Evolutionary conservation across 2,113 vertebrate genomes (phyloP).

Genomic region (Onychostoma macrolepis): DNA sequence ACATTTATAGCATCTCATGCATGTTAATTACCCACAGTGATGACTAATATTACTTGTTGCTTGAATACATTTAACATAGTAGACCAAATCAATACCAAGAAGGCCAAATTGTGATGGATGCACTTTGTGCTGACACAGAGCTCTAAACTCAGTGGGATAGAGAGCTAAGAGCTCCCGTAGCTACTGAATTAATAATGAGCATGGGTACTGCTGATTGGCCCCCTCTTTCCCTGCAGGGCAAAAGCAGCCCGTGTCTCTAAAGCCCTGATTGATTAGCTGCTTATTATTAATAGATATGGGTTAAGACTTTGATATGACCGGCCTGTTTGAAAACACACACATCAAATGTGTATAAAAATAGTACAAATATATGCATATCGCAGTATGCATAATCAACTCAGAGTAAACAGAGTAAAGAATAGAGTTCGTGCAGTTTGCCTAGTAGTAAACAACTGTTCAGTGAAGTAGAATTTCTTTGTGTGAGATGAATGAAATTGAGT

Average conservation of each 20-base stretch:
- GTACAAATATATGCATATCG: not conserved
- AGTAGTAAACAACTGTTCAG: slow-evolving; percentile 1
- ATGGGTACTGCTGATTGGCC: slow-evolving; percentile 49
- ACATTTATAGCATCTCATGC: not conserved
- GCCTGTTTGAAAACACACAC: slow-evolving; percentile 32
- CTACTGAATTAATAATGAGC: slow-evolving; percentile 61
- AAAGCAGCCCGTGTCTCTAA: slow-evolving; percentile 58
- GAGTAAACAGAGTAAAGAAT: not conserved
- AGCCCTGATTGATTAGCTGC: slow-evolving; percentile 71
- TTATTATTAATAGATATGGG: slow-evolving; percentile 70
- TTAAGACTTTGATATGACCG: slow-evolving; percentile 68
- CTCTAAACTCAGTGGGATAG: slow-evolving; percentile 37
- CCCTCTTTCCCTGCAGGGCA: slow-evolving; percentile 60
- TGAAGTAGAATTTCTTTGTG: not conserved
- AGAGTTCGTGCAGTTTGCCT: not conserved
- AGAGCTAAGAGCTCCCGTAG: slow-evolving; percentile 29
- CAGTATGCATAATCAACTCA: not conserved
- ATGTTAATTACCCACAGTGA: slow-evolving; percentile 3
- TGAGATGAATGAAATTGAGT: slow-evolving; percentile 34
- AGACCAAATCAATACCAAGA: slow-evolving; percentile 50
- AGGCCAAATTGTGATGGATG: slow-evolving; percentile 19
- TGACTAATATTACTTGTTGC: slow-evolving; percentile 24
- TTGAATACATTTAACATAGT: slow-evolving; percentile 19
- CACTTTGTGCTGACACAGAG: slow-evolving; percentile 32
- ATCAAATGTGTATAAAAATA: slow-evolving; percentile 4